Base-by-base conservation (phyloP, 2,113 vertebrate genomes). In the Ursus arctos region DNA sequence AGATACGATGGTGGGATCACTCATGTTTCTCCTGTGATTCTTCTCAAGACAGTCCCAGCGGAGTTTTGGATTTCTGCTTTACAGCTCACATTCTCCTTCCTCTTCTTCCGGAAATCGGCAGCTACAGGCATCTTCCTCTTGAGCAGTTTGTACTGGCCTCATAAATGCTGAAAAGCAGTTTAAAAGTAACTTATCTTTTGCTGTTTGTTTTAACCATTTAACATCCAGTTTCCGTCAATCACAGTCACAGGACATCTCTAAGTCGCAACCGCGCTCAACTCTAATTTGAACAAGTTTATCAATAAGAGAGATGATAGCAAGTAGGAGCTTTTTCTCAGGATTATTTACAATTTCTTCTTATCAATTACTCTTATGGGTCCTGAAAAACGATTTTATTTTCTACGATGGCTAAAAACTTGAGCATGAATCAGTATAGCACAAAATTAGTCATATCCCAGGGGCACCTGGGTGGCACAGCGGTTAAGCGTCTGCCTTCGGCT, bases 21-120 rank as follows among this genome's bases (percentile, higher is more conserved):
- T 43, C 4, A 0, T 4, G 6, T 26, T 53, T 40, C 49, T 43
- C 40, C 36, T 6, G 2, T 2, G 43, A 6, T 55, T 40, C 80
- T 40, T 69, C n/a, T 43, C 51, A 84, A 11, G 51, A 67, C 83
- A n/a, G 74, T 65, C 69, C 87, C 40, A 36, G 10, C 19, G 13
- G 49, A n/a, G 40, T 4, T 1, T 7, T 0, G 4, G 49, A 1
- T 3, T 77, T 87, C 57, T 47, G 19, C n/a, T 40, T 98, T 79
- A 98, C 19, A 61, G 91, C 63, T 97, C 97, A 4, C 53, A 4
- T 81, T 98, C 99, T 96, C 99, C 99, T 98, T 99, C 98, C 79
- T 99, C 99, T 87, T 99, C 99, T 91, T 99, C 98, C 0, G 99
- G 99, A 81, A 99, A 99, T 4, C 97, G 99, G 94, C 99, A 99